Base-by-base conservation (phyloP, 30 jellyfish, hydroid and myxozoan species). In the Catostylus mosaicus region DNA sequence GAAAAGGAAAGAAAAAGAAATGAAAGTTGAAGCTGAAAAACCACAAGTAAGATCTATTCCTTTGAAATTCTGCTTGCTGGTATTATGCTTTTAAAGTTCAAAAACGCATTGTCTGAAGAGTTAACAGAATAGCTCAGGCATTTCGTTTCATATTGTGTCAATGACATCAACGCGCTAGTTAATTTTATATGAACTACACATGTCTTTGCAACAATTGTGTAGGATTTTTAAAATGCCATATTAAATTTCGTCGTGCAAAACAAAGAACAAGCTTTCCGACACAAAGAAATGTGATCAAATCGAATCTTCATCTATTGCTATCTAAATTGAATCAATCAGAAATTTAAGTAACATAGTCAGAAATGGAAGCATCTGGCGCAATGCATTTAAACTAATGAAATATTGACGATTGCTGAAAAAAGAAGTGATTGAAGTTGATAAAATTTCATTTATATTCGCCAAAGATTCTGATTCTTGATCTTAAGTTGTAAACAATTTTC, bases 1-100 rank as follows among this genome's bases (percentile, higher is more conserved):
- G 48, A 64, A 63, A 35, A 81, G 35, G 43, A 64, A 78, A 20
- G 81, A 68, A 30, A 34, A 2, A 63, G 73, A 52, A 47, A 60
- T 14, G 57, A 65, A 24, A 38, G 45, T 22, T 16, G 37, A 26
- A 30, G 27, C 82, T 2, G 63, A 9, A 3, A 43, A 56, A 4
- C 63, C 4, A 48, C 63, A 3, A 4, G 63, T 48, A 48, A 48
- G 63, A 8, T 43, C 56, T 6, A 43, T 6, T 8, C 16, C 16
- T 43, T 43, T 43, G 56, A 43, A 43, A 43, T 43, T 8, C 16
- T 16, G 16, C 56, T 8, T 43, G 56, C 56, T 8, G 16, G 8
- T 43, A 43, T 43, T 16, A 43, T 16, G 16, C 12, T 43, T 43
- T 43, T n/a, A n/a, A n/a, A n/a, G n/a, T n/a, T n/a, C n/a, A n/a